Base-by-base conservation (phyloP, 2,888 invertebrate genomes). In the Dysmachus trigonus region DNA sequence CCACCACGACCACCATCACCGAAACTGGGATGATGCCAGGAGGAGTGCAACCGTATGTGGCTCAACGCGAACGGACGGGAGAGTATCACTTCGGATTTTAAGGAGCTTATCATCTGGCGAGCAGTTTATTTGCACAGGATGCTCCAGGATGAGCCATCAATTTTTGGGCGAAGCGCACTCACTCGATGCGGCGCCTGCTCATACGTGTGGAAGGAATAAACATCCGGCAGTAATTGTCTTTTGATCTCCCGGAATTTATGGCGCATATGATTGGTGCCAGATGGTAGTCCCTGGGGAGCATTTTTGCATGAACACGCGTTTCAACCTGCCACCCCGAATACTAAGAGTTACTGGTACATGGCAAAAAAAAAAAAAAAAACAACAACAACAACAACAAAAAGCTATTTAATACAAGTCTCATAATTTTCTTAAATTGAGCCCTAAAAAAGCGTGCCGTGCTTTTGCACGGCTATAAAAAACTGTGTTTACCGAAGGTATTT, bases 161-260 rank as follows among this genome's bases (percentile, higher is more conserved):
- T 76, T 76, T 31, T 85, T 85, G 38, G 38, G 38, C 31, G 33
- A n/a, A 76, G 53, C 33, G 35, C 76, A 53, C 33, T 76, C 18
- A 18, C 22, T 47, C 81, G 30, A 30, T 35, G 47, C 31, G 53
- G n/a, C 31, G 10, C 22, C 33, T 85, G 85, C 51, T 51, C 47
- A 62, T 47, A 73, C 33, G 85, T 85, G 85, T 53, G 74, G 53
- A 76, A 74, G 35, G 27, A 76, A 33, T 85, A 85, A 85, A 85
- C 85, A 62, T 85, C 85, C 85, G 85, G 73, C 85, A 76, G 76
- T 85, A 85, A 76, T 85, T 85, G 62, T 74, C 53, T 83, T 72
- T 76, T 30, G 30, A 53, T 85, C 41, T 73, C 47, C 73, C 15
- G 18, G 33, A 82, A 71, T 82, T 41, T 83, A 72, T 72, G 62